Percentiles rank a stretch among this genome's conserved stretches.
Evolutionary conservation across 2,888 invertebrate species (phyloP).

Genomic region (Heliconius hortense): DNA sequence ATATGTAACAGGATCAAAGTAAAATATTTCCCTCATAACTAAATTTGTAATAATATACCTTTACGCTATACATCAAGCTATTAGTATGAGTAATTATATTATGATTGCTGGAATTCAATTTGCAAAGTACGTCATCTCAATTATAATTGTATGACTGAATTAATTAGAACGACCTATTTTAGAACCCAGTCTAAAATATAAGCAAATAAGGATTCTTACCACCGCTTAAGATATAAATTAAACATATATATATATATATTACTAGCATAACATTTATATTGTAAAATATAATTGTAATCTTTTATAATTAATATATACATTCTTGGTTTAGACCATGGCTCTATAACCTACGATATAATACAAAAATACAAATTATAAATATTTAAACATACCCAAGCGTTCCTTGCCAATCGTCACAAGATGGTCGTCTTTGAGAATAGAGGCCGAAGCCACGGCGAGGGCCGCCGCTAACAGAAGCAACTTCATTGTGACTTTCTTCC

Average conservation of each 20-base stretch:
- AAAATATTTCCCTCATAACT: too few species aligned
- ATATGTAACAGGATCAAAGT: too few species aligned
- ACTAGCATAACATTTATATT: not conserved
- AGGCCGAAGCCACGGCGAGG: constrained; percentile 59
- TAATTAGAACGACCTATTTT: not conserved
- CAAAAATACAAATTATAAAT: not conserved
- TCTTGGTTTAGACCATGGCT: too few species aligned
- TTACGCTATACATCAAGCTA: not conserved
- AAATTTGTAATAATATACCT: too few species aligned
- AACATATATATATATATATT: not conserved
- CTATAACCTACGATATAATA: too few species aligned
- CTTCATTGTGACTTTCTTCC: constrained; percentile 45
- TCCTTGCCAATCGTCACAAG: constrained; percentile 62
- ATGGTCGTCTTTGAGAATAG: constrained; percentile 60
- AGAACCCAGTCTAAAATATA: not conserved
- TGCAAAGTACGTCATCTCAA: not conserved
- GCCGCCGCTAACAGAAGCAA: constrained; percentile 57
- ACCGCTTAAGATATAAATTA: not conserved
- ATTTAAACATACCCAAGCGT: constrained; percentile 58
- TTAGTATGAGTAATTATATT: not conserved
- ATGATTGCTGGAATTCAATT: not conserved
- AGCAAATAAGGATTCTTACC: not conserved
- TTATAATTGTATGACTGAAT: constrained; percentile 4
- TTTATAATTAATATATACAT: too few species aligned
- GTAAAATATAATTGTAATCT: too few species aligned